These are phyloP conservation scores for Harpagus bidentatus DNA, from an alignment of 2,113 vertebrate species.

Conservation along the genomic window DNA sequence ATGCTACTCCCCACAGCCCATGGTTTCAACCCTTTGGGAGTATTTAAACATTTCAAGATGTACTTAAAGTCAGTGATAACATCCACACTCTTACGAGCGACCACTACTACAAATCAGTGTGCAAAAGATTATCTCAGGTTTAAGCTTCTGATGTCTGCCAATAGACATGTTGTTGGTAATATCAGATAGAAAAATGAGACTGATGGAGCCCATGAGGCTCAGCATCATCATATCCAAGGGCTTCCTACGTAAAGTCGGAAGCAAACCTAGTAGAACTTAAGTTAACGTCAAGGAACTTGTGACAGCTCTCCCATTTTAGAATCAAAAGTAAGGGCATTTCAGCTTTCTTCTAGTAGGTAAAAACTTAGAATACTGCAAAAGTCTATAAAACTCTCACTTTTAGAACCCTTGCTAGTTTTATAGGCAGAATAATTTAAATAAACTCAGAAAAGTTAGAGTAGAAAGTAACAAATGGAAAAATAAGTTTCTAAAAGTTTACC, in stretches of 20 bases:
- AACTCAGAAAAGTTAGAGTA: background rate
- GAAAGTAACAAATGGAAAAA: background rate
- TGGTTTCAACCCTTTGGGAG: background rate
- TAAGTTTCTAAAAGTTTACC: background rate
- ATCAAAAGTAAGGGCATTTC: background rate
- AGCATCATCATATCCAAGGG: background rate
- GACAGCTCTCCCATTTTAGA: background rate
- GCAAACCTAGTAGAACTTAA: background rate
- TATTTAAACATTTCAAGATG: background rate
- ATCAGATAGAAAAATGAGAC: background rate
- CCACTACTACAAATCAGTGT: background rate
- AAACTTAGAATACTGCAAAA: background rate
- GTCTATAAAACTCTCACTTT: background rate
- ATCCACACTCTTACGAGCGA: accelerated
- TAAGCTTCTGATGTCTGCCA: background rate
- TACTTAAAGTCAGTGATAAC: background rate
- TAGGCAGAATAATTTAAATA: background rate
- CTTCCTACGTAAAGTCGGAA: background rate
- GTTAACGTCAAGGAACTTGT: background rate
- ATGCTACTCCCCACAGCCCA: background rate
- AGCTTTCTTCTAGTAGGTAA: background rate
- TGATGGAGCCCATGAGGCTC: background rate
- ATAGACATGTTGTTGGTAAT: background rate
- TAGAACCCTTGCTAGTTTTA: background rate
- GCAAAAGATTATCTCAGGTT: background rate